Base-by-base conservation (phyloP, 1,140 invertebrate species). In the Drosophila azteca region DNA sequence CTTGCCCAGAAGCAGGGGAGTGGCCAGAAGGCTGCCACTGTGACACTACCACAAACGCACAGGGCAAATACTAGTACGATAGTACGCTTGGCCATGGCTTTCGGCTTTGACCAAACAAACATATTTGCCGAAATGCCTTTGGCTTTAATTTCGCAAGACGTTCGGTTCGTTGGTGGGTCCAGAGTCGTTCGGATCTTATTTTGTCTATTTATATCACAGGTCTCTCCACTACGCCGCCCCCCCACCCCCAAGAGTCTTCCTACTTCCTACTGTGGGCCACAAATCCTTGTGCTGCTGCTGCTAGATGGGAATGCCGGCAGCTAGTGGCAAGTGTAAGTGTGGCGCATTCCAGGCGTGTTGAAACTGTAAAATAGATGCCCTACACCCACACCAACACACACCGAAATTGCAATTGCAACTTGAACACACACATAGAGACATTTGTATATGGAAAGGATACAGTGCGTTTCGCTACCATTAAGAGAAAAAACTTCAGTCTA, bases 281-380 rank as follows among this genome's bases (percentile, higher is more conserved):
- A 58, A 31, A 44, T 11, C 11, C 43, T 20, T 6, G 20, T 3
- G 17, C 13, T 41, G 58, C 49, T 17, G 11, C 54, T n/a, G 26
- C 31, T 39, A n/a, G 15, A 7, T 15, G 58, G 62, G 70, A 83
- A 84, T 67, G 64, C 70, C 79, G 54, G 60, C 67, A 70, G 67
- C 60, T 54, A 63, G 51, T 63, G 60, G 60, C 78, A 76, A 85
- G 70, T 85, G 82, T 82, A 85, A 85, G 82, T 87, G 82, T 87
- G 84, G 84, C 82, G 79, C 82, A 85, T 85, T 82, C 82, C 82
- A 75, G 65, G 75, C 78, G 80, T 85, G 83, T 87, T 81, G 63
- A 82, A 85, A 82, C 82, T 87, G 82, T 80, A 85, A 85, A 84
- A 85, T 85, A 80, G 64, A 77, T 68, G 67, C 65, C 57, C 49